Percentiles rank a stretch among this genome's conserved stretches.
These are phyloP conservation scores for Anastatus disparis DNA, from an alignment of 1,140 invertebrate species.

Conservation along the genomic window DNA sequence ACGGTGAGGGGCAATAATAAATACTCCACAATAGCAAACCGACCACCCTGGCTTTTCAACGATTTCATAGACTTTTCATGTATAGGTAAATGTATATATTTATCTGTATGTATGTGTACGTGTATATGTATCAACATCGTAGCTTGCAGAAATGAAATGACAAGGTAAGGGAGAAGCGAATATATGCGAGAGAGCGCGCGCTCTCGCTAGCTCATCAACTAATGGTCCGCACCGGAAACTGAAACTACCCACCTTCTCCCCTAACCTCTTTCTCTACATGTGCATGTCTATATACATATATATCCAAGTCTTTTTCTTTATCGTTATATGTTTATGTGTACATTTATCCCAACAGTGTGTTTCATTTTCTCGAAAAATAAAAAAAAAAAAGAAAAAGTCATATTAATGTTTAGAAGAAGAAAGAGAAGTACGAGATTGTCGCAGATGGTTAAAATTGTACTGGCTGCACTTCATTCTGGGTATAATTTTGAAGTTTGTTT, in stretches of 20 bases:
- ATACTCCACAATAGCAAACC: constrained; percentile 63
- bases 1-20: constrained; percentile 61
- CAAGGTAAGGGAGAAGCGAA: constrained; percentile 39
- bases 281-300: no score
- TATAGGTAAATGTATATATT: no score
- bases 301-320: neutral
- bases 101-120: neutral
- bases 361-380: no score
- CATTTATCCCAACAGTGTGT: neutral
- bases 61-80: constrained; percentile 29
- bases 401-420: neutral
- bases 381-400: neutral
- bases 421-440: neutral
- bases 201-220: constrained; percentile 64
- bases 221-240: constrained; percentile 67
- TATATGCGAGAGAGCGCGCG: constrained; percentile 43
- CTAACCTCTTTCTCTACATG: neutral
- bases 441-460: neutral
- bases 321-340: neutral
- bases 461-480: neutral
- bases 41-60: constrained; percentile 60
- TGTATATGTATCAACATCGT: neutral
- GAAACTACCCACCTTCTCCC: constrained; percentile 50
- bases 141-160: constrained; percentile 38
- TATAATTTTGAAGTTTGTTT: neutral